Evolutionary conservation across 2,888 invertebrate genomes (phyloP), one percentile per base, ranked within the genome.

Genomic region (Harpalus rubripes): DNA sequence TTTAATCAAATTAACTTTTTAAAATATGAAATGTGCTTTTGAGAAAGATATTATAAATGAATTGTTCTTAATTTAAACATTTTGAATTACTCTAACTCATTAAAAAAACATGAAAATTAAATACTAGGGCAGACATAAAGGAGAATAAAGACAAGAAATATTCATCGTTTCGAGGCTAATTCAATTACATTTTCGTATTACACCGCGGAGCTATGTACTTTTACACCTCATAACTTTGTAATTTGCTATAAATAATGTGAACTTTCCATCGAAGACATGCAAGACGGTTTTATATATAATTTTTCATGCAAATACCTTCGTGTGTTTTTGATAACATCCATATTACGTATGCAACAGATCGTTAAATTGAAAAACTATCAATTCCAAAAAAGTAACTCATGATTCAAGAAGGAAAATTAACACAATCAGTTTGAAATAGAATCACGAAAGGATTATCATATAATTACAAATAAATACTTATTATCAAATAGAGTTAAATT

Each of bases 191-290:
- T 72, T 72, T 32, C 22, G 22, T 18, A 22, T 22, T 63, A 26
- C 39, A 26, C 12, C 44, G 44, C 41, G 0, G 44, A 74, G 16
- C 44, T 52, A 74, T 41, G 41, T 44, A 74, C 72, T 74, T 74
- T 74, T 74, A 74, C 72, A 74, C 72, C 16, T 44, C 15, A 41
- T 74, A 74, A 74, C 72, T 52, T 74, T 16, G 44, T 74, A 74
- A 74, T 74, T 74, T 18, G 72, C 72, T 74, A 74, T 74, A 74
- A 74, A 74, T 74, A 74, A 74, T 52, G 72, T 41, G 15, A 18
- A 44, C 16, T 74, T 74, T 74, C 18, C 44, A 1, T 41, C 39
- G 41, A 68, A 74, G 72, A 44, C 72, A 74, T 74, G 72, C 72
- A 22, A 74, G 72, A 41, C 2, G 72, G 41, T 44, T 44, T 18